Evolutionary conservation across 2,113 vertebrate genomes (phyloP), one percentile per base, ranked within the genome.

Genomic region (Ranitomeya variabilis): DNA sequence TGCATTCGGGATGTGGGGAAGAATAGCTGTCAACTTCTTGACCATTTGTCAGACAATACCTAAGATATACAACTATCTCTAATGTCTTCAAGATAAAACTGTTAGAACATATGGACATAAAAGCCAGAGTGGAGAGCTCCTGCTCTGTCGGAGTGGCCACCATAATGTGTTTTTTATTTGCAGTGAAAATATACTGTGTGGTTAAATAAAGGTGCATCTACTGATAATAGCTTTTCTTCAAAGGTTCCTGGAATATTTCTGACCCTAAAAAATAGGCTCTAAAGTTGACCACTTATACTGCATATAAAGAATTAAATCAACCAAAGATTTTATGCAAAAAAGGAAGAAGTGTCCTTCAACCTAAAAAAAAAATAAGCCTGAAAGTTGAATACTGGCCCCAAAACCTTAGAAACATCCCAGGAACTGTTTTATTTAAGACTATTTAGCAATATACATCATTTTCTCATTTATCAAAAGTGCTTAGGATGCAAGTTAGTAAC

Each of bases 401-500:
- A 51, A 16, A 8, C 37, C 37, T 6, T 71, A 14, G 67, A 26
- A 71, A 73, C 69, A 7, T 73, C 26, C 15, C 73, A 19, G 31
- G 71, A 74, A 45, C 51, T 84, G n/a, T 26, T 71, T 84, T 71
- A 84, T 76, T 76, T 76, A 76, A 52, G 71, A 62, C 67, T 67
- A 83, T 83, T 83, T 83, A 83, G 51, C 64, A 71, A 18, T 10
- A 69, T 15, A 69, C 64, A 55, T 69, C 57, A 62, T 62, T 67
- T 83, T 54, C 21, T 69, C 31, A 45, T 60, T 37, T 76, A 19
- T 76, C 6, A 5, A 45, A 86, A 86, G 15, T 73, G 84, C 69
- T 59, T 59, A 60, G 15, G 18, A 37, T 86, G 84, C 57, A 73
- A 45, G 6, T 76, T 86, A 18, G 55, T 74, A 12, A 51, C 62